Conservation (phyloP, 2,113 vertebrate genomes). For the Lepus timidus region DNA sequence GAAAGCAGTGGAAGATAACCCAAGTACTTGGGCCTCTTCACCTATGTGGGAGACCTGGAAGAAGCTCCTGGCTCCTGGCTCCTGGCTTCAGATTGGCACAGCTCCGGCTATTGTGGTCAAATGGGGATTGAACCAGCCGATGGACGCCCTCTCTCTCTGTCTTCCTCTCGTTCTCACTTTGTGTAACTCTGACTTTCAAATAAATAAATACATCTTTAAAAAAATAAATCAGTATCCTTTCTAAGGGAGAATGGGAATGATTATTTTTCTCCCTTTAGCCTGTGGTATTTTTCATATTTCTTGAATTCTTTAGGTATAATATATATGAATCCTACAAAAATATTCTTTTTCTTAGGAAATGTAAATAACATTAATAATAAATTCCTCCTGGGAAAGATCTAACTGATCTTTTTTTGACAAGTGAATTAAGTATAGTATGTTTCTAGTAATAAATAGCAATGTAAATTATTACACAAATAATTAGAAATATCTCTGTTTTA, state of each 20-base stretch:
- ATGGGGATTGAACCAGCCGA: too few species aligned
- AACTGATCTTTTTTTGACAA: constrained; percentile 1
- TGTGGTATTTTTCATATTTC: neutral
- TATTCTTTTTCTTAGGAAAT: neutral
- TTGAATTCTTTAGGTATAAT: neutral
- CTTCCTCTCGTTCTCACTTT: too few species aligned
- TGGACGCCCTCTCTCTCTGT: too few species aligned
- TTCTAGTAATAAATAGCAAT: neutral
- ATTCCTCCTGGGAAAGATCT: neutral
- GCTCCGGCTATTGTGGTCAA: too few species aligned
- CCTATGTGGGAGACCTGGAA: too few species aligned
- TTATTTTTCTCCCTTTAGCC: neutral
- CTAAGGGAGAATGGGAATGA: neutral
- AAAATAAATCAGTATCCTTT: too few species aligned
- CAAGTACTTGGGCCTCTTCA: too few species aligned
- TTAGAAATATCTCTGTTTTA: neutral
- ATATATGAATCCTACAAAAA: neutral
- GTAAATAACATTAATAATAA: neutral
- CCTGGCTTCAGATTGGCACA: too few species aligned
- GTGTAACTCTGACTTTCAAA: too few species aligned
- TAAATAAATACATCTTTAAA: too few species aligned
- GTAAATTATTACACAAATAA: constrained; percentile 4
- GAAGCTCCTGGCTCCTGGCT: too few species aligned
- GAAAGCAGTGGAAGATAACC: too few species aligned
- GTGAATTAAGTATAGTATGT: neutral